Percentiles rank a stretch among this genome's conserved stretches.
phyloP scores from a whole-genome alignment of 2,888 invertebrate genomes.

The Cistogaster globosa region DNA sequence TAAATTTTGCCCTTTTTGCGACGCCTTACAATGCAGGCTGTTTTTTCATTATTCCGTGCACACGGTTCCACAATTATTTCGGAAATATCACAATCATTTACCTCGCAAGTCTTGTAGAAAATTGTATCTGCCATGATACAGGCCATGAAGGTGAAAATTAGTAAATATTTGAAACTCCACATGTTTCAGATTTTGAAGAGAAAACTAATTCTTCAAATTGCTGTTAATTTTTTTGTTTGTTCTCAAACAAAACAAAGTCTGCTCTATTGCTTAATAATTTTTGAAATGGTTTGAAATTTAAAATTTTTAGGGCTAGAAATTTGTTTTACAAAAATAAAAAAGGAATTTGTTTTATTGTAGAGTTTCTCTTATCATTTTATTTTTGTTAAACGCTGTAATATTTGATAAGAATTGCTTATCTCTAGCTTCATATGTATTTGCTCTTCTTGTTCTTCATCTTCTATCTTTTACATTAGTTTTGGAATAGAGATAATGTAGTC shows the following conservation, averaged over 20 bases:
- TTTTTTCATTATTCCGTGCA: constrained; percentile 83
- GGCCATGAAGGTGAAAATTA: constrained; percentile 71
- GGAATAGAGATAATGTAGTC: no score
- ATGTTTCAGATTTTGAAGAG: constrained; percentile 29
- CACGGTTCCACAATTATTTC: constrained; percentile 87
- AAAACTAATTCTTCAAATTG: neutral
- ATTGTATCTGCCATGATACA: constrained; percentile 75
- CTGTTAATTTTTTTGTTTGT: neutral
- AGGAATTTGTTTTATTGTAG: constrained; percentile 14
- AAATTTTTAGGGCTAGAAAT: constrained; percentile 14
- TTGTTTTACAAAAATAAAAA: neutral
- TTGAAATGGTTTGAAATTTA: constrained; percentile 59
- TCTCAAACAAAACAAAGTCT: no score
- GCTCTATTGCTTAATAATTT: constrained; percentile 13
- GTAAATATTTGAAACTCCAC: constrained; percentile 52
- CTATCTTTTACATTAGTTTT: no score
- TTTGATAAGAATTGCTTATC: constrained; percentile 64
- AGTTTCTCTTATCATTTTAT: constrained; percentile 48
- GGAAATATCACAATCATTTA: constrained; percentile 84
- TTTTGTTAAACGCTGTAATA: constrained; percentile 15
- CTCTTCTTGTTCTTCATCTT: constrained; percentile 3
- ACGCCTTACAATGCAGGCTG: constrained; percentile 85
- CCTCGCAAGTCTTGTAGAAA: constrained; percentile 70
- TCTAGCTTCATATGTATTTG: neutral
- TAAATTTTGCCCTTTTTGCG: constrained; percentile 84